phyloP scores from a whole-genome alignment of 2,113 vertebrate genomes.

The Microtus pennsylvanicus region DNA sequence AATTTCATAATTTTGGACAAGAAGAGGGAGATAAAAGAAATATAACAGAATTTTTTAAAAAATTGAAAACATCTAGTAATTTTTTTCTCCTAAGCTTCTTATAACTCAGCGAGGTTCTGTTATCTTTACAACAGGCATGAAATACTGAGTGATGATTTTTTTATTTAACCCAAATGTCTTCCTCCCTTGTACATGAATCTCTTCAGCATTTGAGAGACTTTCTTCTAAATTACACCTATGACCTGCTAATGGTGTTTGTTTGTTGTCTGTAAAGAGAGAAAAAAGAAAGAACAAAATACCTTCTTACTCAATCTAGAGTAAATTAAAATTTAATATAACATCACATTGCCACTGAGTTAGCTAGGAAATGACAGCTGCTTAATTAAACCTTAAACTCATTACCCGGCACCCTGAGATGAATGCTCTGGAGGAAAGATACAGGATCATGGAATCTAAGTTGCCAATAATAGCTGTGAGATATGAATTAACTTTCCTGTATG shows the following conservation, averaged over 20 bases:
- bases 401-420: neutral
- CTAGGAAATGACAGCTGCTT: constrained; percentile 38
- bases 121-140: neutral
- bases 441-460: neutral
- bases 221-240: neutral
- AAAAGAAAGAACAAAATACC: neutral
- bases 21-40: neutral
- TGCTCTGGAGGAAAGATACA: neutral
- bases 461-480: neutral
- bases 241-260: neutral
- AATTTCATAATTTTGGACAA: neutral
- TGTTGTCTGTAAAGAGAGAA: neutral
- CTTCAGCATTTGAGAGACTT: neutral
- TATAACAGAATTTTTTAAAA: neutral
- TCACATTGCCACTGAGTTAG: neutral
- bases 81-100: neutral
- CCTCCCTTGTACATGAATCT: too few species aligned
- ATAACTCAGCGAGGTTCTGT: too few species aligned
- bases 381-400: constrained; percentile 39
- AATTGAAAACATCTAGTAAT: too few species aligned
- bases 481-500: neutral
- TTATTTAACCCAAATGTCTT: too few species aligned
- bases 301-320: neutral
- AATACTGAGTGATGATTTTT: neutral
- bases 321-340: constrained; percentile 23